Evolutionary conservation across 2,797 vertebrate species (phyloP).

Genomic region (Halcyon chelicuti): DNA sequence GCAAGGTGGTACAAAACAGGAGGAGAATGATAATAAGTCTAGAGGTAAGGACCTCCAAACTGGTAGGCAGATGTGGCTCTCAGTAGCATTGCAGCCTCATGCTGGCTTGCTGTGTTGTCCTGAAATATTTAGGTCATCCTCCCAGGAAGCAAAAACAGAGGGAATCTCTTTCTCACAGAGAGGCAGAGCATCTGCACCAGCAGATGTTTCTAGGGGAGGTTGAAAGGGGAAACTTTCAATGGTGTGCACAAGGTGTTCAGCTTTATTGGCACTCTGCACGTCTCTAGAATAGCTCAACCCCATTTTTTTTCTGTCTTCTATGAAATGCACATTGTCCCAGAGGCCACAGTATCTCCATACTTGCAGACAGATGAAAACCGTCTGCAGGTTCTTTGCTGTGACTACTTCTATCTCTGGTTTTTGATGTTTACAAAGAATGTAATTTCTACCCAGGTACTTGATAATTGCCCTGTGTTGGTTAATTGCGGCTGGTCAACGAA

Average conservation of each 20-base stretch:
- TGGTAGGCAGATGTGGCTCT: slow-evolving; percentile 31
- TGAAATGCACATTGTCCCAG: background rate
- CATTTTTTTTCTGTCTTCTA: background rate
- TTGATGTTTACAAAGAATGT: background rate
- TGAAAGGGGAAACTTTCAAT: background rate
- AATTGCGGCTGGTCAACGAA: background rate
- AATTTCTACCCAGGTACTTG: background rate
- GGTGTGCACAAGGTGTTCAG: background rate
- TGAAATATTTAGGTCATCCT: slow-evolving; percentile 31
- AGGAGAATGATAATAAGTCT: background rate
- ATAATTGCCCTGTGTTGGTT: background rate
- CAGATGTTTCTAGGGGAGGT: slow-evolving; percentile 16
- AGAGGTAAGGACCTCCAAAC: background rate
- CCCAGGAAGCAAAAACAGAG: background rate
- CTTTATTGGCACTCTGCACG: background rate
- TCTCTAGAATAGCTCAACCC: background rate
- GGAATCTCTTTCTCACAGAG: background rate
- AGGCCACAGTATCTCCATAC: background rate
- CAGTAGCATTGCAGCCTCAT: slow-evolving; percentile 7
- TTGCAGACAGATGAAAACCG: background rate
- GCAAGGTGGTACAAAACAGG: background rate
- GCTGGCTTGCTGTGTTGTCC: background rate
- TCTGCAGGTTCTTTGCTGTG: background rate
- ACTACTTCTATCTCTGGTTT: background rate
- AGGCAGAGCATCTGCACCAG: slow-evolving; percentile 19